Base-by-base conservation (phyloP, 2,113 vertebrate genomes). In the Bombycilla garrulus region DNA sequence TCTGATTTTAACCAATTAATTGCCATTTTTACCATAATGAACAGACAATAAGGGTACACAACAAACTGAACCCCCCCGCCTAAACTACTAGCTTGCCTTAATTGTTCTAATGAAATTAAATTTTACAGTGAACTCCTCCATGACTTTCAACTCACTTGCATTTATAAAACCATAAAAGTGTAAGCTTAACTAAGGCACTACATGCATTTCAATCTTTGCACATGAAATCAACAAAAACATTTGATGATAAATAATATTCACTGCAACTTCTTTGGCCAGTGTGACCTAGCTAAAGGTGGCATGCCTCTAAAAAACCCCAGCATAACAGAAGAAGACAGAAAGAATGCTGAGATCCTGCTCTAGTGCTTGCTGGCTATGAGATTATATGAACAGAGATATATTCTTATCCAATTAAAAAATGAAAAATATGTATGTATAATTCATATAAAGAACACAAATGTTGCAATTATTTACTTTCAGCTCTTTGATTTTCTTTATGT, bases 261-360 rank as follows among this genome's bases (percentile, higher is more conserved):
- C 5, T 51, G 51, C 18, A 78, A 44, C 12, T 60, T 78, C 40
- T 82, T 92, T 61, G 71, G 40, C 53, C 36, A 72, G 23, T 28
- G n/a, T 0, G 0, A 74, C 17, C 15, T 19, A 69, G 44, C 3
- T 29, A 82, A 53, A 35, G 33, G 40, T 36, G 22, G 35, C 2
- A 7, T 2, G 2, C 8, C 22, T 47, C 35, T 61, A 84, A 58
- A 38, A 40, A 35, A 36, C 1, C 9, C 11, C 42, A 20, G 2
- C 14, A 51, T 40, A 87, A 82, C 31, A 74, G 60, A 81, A 71
- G 48, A 31, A 83, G 31, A 74, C 8, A 70, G 9, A 25, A 81
- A 44, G 31, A 62, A 15, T 21, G 44, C 40, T 44, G 36, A 82
- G 57, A 64, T 47, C 3, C 12, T 86, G 19, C 23, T 66, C 25